Evolutionary conservation across 2,888 invertebrate genomes (phyloP).

Genomic region (Ecliptopera silaceata): DNA sequence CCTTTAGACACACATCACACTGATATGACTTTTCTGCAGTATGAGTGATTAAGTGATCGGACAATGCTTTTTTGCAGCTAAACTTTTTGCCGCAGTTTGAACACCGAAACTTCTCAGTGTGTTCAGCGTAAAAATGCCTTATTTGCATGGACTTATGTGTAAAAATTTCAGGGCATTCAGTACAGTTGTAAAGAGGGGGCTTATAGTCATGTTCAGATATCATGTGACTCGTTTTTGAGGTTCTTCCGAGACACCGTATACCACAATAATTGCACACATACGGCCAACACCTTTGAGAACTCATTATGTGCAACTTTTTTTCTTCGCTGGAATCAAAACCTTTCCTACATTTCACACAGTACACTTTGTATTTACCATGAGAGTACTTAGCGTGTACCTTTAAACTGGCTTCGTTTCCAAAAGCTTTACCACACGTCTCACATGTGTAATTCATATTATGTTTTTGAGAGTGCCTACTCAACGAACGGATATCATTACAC

Average conservation of each 20-base stretch:
- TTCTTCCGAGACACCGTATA: constrained; percentile 40
- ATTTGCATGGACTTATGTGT: constrained; percentile 33
- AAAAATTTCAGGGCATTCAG: constrained; percentile 46
- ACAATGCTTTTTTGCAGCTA: constrained; percentile 21
- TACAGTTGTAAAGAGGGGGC: constrained; percentile 38
- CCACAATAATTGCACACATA: constrained; percentile 43
- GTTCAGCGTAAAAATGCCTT: constrained; percentile 39
- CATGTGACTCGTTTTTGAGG: constrained; percentile 38
- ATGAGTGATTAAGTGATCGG: constrained; percentile 28
- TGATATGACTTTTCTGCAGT: constrained; percentile 29
- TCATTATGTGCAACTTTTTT: constrained; percentile 35
- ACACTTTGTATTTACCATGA: constrained; percentile 24
- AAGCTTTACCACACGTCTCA: constrained; percentile 35
- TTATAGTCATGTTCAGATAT: constrained; percentile 37
- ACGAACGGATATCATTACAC: constrained; percentile 28
- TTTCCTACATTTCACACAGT: constrained; percentile 31
- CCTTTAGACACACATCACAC: constrained; percentile 30
- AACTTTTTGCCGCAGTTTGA: constrained; percentile 30
- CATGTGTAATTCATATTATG: constrained; percentile 35
- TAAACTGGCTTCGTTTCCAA: constrained; percentile 23
- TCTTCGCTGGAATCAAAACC: constrained; percentile 33
- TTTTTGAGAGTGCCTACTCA: constrained; percentile 32
- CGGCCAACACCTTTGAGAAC: constrained; percentile 41
- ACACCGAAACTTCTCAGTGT: constrained; percentile 35
- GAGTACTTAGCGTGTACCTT: constrained; percentile 25